Conservation (phyloP, 2,113 vertebrate genomes). For the Dolichotis patagonum region DNA sequence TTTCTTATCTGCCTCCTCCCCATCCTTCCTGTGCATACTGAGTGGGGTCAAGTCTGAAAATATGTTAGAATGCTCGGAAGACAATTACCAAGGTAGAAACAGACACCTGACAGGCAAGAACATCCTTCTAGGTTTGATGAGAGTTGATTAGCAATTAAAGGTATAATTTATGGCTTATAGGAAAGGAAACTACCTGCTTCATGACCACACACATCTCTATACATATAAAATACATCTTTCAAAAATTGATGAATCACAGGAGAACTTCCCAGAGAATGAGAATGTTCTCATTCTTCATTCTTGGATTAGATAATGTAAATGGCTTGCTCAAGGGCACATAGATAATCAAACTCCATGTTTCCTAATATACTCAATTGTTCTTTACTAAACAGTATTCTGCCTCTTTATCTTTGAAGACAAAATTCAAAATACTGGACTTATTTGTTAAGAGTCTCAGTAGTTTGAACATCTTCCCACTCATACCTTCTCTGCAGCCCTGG, state of each 20-base stretch:
- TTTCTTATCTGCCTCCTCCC: not conserved
- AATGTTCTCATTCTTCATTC: not conserved
- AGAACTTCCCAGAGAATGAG: not conserved
- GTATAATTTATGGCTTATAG: conserved; percentile 71
- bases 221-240: not conserved
- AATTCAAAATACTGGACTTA: not conserved
- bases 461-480: not conserved
- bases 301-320: not conserved
- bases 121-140: conserved; percentile 51
- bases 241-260: not conserved
- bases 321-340: not conserved
- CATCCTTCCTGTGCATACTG: not conserved
- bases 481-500: not conserved
- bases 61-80: conserved; percentile 33
- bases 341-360: conserved; percentile 1
- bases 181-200: not conserved
- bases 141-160: conserved; percentile 80
- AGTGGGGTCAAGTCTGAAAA: not conserved
- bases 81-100: conserved; percentile 38
- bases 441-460: not conserved
- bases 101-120: conserved; percentile 76
- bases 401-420: conserved; percentile 14
- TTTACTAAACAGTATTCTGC: not conserved
- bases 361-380: not conserved
- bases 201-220: not conserved